Evolutionary conservation across 2,888 invertebrate genomes (phyloP).

Genomic region (Odontothrips loti): DNA sequence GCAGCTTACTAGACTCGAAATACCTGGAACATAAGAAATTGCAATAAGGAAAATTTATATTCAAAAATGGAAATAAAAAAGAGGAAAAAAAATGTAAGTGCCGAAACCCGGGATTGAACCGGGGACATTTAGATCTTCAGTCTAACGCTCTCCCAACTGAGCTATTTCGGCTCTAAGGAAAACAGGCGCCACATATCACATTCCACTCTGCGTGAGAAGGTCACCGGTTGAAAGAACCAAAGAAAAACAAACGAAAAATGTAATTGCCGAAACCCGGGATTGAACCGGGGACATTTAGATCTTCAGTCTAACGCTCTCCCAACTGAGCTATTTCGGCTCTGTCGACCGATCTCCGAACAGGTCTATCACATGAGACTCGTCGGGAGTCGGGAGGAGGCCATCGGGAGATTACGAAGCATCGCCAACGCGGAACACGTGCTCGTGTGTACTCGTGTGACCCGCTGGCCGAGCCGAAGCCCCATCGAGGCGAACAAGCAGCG

Average conservation of each 20-base stretch:
- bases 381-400: background rate
- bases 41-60: conserved; percentile 27
- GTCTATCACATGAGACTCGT: no score
- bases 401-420: background rate
- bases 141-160: conserved; percentile 62
- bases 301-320: conserved; percentile 64
- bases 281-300: conserved; percentile 68
- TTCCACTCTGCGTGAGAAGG: background rate
- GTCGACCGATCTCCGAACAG: background rate
- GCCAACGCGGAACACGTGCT: background rate
- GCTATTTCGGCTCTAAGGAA: conserved; percentile 54
- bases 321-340: conserved; percentile 46
- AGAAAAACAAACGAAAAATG: conserved; percentile 11
- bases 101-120: conserved; percentile 59
- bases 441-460: no score
- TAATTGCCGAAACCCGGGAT: conserved; percentile 51
- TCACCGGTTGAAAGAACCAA: background rate
- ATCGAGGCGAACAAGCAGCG: no score
- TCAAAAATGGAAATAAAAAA: background rate
- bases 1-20: conserved; percentile 77
- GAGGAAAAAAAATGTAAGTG: conserved; percentile 18
- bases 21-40: conserved; percentile 55
- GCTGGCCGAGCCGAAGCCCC: no score
- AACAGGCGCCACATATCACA: no score
- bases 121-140: conserved; percentile 68